Evolutionary conservation across 2,797 vertebrate genomes (phyloP), one percentile per base, ranked within the genome.

Genomic region (Amniataba percoides): DNA sequence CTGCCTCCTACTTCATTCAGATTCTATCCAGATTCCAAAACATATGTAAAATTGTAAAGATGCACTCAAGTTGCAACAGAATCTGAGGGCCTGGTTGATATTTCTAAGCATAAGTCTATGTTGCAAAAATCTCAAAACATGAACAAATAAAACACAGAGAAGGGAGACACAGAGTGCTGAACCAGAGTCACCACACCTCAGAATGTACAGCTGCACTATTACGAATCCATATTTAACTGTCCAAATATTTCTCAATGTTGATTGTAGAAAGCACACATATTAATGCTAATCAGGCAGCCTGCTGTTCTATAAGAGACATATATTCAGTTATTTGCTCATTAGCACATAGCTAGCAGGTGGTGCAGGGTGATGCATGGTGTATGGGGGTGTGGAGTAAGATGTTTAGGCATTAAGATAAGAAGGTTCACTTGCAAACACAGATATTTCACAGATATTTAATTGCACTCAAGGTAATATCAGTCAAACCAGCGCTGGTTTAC

Each of bases 311-410:
- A 40, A 21, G 55, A 27, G 18, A n/a, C 23, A 48, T 40, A 39
- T 27, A 57, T 69, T 58, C 21, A 14, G 15, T 59, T 53, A 61
- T 80, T 64, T 49, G 21, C n/a, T 69, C 64, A 74, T 84, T 71
- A 76, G 51, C 62, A 49, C 52, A 55, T 14, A 58, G 51, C 3
- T 18, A 39, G 43, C 36, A 19, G 13, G 49, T 49, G 21, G 43
- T 21, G 16, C n/a, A 27, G 31, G 8, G 23, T 40, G 69, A 63
- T 27, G 10, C 31, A 16, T 6, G 58, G 10, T 40, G 18, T 19
- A 51, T 40, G 11, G 11, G 7, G 27, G 19, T 9, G 21, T 16
- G 27, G 13, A 46, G 8, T 16, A 10, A 71, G n/a, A 40, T 55
- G 55, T n/a, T 57, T 40, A 56, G 21, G 75, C 31, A 40, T 25